Percentiles rank a stretch among this genome's conserved stretches.
Evolutionary conservation across 2,113 vertebrate species (phyloP).

Genomic region (Corydoras sp.): DNA sequence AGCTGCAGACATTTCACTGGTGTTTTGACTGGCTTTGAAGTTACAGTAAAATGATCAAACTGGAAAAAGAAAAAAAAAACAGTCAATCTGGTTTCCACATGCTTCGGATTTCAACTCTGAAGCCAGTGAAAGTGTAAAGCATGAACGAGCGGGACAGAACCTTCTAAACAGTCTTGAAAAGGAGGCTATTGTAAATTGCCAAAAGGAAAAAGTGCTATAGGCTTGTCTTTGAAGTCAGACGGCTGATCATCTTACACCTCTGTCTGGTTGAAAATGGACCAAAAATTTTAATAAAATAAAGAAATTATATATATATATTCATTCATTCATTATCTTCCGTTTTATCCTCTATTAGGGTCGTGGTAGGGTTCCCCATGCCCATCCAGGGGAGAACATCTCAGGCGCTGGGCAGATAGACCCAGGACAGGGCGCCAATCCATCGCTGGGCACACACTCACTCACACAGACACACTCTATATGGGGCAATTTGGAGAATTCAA

Average conservation of each 20-base stretch:
- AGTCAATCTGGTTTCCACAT: conserved; percentile 1
- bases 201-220: not conserved
- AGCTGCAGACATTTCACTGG: conserved; percentile 5
- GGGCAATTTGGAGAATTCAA: no score
- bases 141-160: not conserved
- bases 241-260: conserved; percentile 13
- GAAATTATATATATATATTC: no score
- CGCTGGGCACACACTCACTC: no score
- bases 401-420: no score
- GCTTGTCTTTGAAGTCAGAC: conserved; percentile 17
- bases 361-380: no score
- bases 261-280: conserved; percentile 19
- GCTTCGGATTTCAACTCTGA: not conserved
- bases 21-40: conserved; percentile 4
- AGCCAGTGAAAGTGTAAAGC: not conserved
- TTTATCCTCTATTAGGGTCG: no score
- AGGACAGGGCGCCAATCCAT: no score
- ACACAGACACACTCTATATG: no score
- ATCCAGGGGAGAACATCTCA: no score
- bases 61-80: not conserved
- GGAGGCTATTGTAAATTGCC: not conserved
- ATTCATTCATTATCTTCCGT: no score
- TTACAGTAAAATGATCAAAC: conserved; percentile 2
- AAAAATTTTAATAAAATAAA: not conserved
- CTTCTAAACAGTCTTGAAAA: not conserved